These are phyloP conservation scores for Therioaphis trifolii DNA, from an alignment of 2,888 invertebrate genomes.

Conservation along the genomic window DNA sequence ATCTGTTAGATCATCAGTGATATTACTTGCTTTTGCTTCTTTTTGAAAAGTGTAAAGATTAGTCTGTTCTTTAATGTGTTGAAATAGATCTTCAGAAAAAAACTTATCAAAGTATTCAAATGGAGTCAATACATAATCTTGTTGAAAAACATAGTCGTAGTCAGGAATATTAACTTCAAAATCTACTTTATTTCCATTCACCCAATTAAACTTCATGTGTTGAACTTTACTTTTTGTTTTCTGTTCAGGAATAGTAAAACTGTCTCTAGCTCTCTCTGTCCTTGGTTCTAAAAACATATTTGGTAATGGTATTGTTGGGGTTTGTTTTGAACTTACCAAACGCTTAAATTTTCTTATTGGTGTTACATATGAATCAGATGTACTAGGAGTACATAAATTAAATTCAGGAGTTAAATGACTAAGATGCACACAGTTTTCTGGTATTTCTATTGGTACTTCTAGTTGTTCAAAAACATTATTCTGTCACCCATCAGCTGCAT, in stretches of 20 bases:
- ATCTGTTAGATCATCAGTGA: slow-evolving; percentile 38
- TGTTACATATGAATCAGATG: not conserved
- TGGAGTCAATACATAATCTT: slow-evolving; percentile 43
- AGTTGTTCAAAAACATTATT: not conserved
- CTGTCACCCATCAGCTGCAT: no score
- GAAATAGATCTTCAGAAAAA: slow-evolving; percentile 50
- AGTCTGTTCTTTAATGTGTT: slow-evolving; percentile 59
- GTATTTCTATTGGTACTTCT: no score
- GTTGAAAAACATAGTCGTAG: not conserved
- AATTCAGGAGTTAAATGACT: no score
- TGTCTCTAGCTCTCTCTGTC: no score
- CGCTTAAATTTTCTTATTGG: not conserved
- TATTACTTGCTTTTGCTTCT: slow-evolving; percentile 18
- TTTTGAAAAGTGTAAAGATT: slow-evolving; percentile 58
- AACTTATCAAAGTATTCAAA: slow-evolving; percentile 50
- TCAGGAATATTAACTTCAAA: slow-evolving; percentile 32
- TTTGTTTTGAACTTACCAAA: not conserved
- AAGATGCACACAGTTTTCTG: no score
- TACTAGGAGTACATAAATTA: not conserved
- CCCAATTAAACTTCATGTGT: slow-evolving; percentile 27
- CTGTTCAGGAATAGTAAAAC: not conserved
- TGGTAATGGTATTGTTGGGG: slow-evolving; percentile 13
- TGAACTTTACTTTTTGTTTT: not conserved
- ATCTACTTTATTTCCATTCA: not conserved
- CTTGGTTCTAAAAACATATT: not conserved